A percentile compares a stretch with the other conserved stretches of the same genome.
These are phyloP conservation scores for Aleiodes testaceus DNA, from an alignment of 2,888 invertebrate genomes.

Conservation along the genomic window DNA sequence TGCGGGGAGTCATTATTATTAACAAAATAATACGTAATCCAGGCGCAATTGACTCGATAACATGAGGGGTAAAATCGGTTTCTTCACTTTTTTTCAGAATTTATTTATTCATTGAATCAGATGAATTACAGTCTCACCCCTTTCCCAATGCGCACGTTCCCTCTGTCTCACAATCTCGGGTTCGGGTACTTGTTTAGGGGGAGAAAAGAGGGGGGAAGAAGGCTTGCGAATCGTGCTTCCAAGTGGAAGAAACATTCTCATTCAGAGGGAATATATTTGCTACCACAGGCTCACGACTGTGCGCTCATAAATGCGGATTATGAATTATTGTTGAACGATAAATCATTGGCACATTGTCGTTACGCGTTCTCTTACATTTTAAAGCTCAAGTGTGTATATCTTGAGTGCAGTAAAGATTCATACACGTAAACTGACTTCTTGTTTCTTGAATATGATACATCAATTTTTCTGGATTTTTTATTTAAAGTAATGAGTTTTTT, in stretches of 20 bases:
- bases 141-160: slow-evolving; percentile 7
- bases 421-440: slow-evolving; percentile 24
- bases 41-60: too few relatives aligned
- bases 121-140: slow-evolving; percentile 46
- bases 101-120: too few relatives aligned
- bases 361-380: slow-evolving; percentile 47
- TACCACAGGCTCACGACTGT: slow-evolving; percentile 43
- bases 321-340: slow-evolving; percentile 64
- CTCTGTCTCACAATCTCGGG: slow-evolving; percentile 18
- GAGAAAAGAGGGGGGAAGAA: background rate
- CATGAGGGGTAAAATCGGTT: too few relatives aligned
- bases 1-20: slow-evolving; percentile 1
- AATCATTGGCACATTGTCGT: slow-evolving; percentile 64
- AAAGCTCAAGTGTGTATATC: slow-evolving; percentile 14
- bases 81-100: slow-evolving; percentile 45
- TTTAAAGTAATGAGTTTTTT: background rate
- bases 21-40: too few relatives aligned
- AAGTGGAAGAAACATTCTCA: slow-evolving; percentile 13
- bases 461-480: background rate
- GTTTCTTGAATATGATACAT: slow-evolving; percentile 12
- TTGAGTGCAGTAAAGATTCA: slow-evolving; percentile 20
- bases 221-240: slow-evolving; percentile 23
- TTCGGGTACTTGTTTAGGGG: too few relatives aligned
- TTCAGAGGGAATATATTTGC: slow-evolving; percentile 4
- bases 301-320: slow-evolving; percentile 62